Percentiles rank a stretch among this genome's conserved stretches.
phyloP scores from a whole-genome alignment of 2,797 vertebrate genomes.

The Sebastiscus tertius region DNA sequence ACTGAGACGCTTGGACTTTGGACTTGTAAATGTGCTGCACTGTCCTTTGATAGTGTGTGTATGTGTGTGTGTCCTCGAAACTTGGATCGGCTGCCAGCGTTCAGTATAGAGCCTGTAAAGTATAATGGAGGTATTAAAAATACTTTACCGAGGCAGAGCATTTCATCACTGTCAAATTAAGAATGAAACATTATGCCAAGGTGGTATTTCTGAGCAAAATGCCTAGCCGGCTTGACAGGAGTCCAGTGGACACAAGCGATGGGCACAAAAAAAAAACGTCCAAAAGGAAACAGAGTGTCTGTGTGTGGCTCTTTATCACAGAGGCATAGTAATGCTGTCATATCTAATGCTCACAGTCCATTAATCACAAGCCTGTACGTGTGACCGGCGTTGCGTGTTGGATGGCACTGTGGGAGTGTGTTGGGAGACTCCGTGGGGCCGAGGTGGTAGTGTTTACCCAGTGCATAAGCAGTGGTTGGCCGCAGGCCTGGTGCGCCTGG shows the following conservation, averaged over 20 bases:
- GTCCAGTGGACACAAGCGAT: slow-evolving; percentile 28
- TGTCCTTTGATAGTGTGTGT: slow-evolving; percentile 20
- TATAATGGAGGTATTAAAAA: slow-evolving; percentile 65
- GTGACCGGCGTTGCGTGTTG: slow-evolving; percentile 47
- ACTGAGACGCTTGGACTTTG: not conserved
- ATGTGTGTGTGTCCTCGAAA: slow-evolving; percentile 11
- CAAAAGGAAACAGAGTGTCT: slow-evolving; percentile 42
- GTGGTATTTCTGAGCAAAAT: slow-evolving; percentile 49
- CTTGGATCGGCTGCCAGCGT: slow-evolving; percentile 46
- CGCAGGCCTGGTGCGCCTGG: slow-evolving; percentile 66
- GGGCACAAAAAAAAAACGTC: slow-evolving; percentile 6
- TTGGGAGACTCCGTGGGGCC: slow-evolving; percentile 53
- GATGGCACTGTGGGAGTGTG: slow-evolving; percentile 39
- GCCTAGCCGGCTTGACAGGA: slow-evolving; percentile 22
- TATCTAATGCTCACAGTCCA: slow-evolving; percentile 70
- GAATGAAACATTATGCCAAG: slow-evolving; percentile 48
- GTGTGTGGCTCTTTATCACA: slow-evolving; percentile 62
- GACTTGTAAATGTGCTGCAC: slow-evolving; percentile 25
- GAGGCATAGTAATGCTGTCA: slow-evolving; percentile 63
- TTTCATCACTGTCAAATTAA: slow-evolving; percentile 71
- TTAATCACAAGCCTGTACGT: slow-evolving; percentile 76
- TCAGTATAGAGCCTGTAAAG: slow-evolving; percentile 40
- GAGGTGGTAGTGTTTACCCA: slow-evolving; percentile 77
- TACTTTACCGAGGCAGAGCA: slow-evolving; percentile 41
- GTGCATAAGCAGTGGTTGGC: slow-evolving; percentile 74